These are phyloP conservation scores for Dusona sp. DNA, from an alignment of 2,888 invertebrate species.

Conservation along the genomic window DNA sequence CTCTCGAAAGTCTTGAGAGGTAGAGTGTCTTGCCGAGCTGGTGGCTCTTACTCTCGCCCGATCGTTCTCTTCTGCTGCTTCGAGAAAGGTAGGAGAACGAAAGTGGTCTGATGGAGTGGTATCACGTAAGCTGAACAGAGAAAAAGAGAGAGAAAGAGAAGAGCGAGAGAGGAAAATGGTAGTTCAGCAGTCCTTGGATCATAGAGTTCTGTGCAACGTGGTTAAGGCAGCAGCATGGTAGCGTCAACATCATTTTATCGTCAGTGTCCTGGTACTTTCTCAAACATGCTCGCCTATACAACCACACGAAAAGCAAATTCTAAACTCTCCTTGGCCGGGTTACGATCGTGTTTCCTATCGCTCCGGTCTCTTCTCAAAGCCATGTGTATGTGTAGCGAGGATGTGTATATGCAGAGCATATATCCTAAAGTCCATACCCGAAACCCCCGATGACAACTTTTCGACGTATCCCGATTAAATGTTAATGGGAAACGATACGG, in stretches of 20 bases:
- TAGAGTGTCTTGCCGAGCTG: constrained; percentile 40
- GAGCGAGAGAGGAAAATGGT: background rate
- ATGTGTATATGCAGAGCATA: background rate
- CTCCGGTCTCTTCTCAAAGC: background rate
- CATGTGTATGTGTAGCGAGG: background rate
- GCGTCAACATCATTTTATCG: constrained; percentile 34
- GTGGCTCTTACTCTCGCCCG: constrained; percentile 41
- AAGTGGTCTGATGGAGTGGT: constrained; percentile 48
- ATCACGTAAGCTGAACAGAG: constrained; percentile 15
- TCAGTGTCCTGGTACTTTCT: constrained; percentile 24
- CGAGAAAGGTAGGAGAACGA: constrained; percentile 34
- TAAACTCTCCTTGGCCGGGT: constrained; percentile 54
- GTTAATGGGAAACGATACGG: constrained; percentile 19
- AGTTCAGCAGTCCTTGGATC: constrained; percentile 27
- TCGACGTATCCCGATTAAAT: constrained; percentile 16
- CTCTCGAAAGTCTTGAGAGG: constrained; percentile 47
- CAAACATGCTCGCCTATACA: constrained; percentile 11
- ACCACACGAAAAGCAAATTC: constrained; percentile 50
- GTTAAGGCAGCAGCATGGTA: constrained; percentile 1
- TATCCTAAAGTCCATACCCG: constrained; percentile 22
- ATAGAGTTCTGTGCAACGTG: constrained; percentile 27
- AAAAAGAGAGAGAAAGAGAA: constrained; percentile 10
- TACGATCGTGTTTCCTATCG: constrained; percentile 18
- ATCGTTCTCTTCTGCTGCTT: constrained; percentile 38
- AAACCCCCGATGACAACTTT: constrained; percentile 28